A percentile compares a stretch with the other conserved stretches of the same genome.
Evolutionary conservation across 2,797 vertebrate species (phyloP).

Genomic region (Pitangus sulphuratus): DNA sequence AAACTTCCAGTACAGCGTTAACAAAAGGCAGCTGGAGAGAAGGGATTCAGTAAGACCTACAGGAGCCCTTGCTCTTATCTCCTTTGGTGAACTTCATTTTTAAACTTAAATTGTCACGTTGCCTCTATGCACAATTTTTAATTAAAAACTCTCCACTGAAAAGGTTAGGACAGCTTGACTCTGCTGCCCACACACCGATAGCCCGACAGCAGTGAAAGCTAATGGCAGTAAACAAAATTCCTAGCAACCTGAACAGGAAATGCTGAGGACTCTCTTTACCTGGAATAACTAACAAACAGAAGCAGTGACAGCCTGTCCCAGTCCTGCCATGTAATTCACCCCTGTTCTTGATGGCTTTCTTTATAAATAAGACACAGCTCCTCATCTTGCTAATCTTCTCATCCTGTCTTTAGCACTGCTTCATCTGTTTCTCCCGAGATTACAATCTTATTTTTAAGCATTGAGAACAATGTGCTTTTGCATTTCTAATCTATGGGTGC

Average conservation of each 20-base stretch:
- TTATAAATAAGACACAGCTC: neutral
- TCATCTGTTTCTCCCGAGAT: neutral
- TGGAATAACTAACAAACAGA: neutral
- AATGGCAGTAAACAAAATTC: neutral
- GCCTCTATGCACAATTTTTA: slow-evolving; percentile 38
- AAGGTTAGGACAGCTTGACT: slow-evolving; percentile 64
- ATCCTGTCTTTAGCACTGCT: neutral
- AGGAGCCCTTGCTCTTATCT: neutral
- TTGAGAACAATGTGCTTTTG: neutral
- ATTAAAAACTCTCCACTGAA: slow-evolving; percentile 59
- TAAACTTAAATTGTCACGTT: slow-evolving; percentile 54
- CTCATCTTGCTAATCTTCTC: neutral
- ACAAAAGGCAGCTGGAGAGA: neutral
- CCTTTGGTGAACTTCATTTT: slow-evolving; percentile 9
- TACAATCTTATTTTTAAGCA: neutral
- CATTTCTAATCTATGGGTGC: neutral
- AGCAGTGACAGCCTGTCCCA: neutral
- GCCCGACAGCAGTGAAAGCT: neutral
- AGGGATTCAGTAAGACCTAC: neutral
- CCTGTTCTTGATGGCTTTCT: neutral
- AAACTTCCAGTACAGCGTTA: neutral
- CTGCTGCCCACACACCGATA: neutral
- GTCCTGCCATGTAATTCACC: neutral
- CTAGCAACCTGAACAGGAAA: neutral
- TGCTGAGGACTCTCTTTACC: accelerated